phyloP scores from a whole-genome alignment of 2,113 vertebrate species.

The Butorides virescens region DNA sequence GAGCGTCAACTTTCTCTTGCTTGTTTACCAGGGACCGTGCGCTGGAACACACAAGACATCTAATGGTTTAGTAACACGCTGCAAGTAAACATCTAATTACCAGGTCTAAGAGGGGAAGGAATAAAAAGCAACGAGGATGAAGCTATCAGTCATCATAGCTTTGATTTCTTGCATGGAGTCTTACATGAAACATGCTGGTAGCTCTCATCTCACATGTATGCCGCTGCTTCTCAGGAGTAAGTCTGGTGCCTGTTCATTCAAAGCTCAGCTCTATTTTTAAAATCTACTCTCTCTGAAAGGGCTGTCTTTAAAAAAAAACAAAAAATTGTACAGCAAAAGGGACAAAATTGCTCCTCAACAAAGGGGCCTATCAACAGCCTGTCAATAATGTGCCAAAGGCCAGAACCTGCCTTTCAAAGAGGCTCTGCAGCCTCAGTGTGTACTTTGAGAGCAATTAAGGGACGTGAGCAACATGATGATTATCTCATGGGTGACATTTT shows the following conservation, averaged over 20 bases:
- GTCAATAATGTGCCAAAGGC: slow-evolving; percentile 70
- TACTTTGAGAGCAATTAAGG: slow-evolving; percentile 66
- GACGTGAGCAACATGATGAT: slow-evolving; percentile 46
- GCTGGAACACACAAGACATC: neutral
- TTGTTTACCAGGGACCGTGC: neutral
- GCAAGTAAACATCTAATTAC: neutral
- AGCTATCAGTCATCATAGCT: neutral
- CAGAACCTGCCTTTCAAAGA: slow-evolving; percentile 59
- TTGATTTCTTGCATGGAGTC: neutral
- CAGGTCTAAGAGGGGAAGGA: neutral
- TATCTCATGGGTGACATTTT: slow-evolving; percentile 63
- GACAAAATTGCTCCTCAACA: slow-evolving; percentile 66
- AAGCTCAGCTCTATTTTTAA: slow-evolving; percentile 21
- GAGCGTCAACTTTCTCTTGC: neutral
- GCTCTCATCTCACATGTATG: neutral
- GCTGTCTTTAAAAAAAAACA: neutral
- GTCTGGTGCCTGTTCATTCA: slow-evolving; percentile 13
- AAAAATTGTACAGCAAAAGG: slow-evolving; percentile 56
- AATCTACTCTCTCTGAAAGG: slow-evolving; percentile 42
- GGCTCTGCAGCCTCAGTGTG: neutral
- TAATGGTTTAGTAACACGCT: neutral
- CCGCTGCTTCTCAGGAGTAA: neutral
- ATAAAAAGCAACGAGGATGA: neutral
- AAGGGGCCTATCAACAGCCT: slow-evolving; percentile 57
- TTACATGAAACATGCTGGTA: neutral